A percentile compares a stretch with the other conserved stretches of the same genome.
Evolutionary conservation across 1,140 invertebrate species (phyloP).

Genomic region (Coelopa frigida): DNA sequence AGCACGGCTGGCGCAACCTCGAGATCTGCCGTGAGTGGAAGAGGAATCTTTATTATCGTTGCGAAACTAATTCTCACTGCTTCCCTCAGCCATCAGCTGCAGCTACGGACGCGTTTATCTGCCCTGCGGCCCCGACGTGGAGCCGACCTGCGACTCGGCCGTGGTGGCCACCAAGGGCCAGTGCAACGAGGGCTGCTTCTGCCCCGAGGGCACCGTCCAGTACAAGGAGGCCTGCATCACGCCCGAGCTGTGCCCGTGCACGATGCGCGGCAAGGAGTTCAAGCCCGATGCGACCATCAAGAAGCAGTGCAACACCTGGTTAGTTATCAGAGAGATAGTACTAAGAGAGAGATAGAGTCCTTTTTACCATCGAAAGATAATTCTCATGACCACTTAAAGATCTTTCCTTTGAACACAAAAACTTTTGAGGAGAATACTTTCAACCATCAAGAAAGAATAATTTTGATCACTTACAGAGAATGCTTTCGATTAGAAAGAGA

Average conservation of each 20-base stretch:
- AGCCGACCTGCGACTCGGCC: conserved; percentile 49
- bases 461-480: too few relatives aligned
- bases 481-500: background rate
- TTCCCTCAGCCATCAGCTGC: conserved; percentile 56
- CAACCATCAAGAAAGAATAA: too few relatives aligned
- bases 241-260: conserved; percentile 67
- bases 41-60: background rate
- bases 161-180: conserved; percentile 36
- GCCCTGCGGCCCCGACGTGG: conserved; percentile 56
- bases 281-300: conserved; percentile 61
- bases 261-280: conserved; percentile 67
- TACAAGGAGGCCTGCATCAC: conserved; percentile 67
- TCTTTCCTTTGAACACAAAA: too few relatives aligned
- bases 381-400: too few relatives aligned
- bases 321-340: conserved; percentile 31
- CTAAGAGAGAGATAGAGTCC: background rate
- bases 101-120: conserved; percentile 60
- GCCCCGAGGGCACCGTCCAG: conserved; percentile 64
- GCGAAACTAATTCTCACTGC: background rate
- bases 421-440: too few relatives aligned
- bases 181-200: conserved; percentile 83
- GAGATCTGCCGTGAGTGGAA: conserved; percentile 67
- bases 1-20: conserved; percentile 63
- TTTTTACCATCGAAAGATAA: too few relatives aligned
- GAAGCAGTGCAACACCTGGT: conserved; percentile 80